Evolutionary conservation across 2,888 invertebrate species (phyloP), one percentile per base, ranked within the genome.

Genomic region (Melanophora roralis): DNA sequence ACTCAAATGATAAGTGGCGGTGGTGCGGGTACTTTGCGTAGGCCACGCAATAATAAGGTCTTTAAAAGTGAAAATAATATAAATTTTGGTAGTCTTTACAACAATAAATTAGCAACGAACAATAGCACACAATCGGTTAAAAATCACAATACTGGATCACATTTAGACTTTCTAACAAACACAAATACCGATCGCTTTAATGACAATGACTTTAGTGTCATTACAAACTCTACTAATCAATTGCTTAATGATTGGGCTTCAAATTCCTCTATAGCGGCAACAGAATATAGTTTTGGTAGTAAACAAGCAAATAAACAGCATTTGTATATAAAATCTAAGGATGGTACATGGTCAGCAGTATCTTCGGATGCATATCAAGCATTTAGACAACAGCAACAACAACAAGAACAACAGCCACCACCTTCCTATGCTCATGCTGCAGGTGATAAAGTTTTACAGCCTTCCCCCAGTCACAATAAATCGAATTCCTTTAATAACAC

Each of bases 61-160:
- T 89, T 87, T 85, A 89, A 88, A 85, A 89, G 90, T 84, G 90
- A 90, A 83, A 89, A 89, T 80, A 89, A 90, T 72, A 89, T 89
- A 34, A 87, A 86, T 80, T 85, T 86, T 75, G 84, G 84, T 60
- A 83, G 83, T 67, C 83, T 49, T 59, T 81, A 75, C 60, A 79
- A 75, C 53, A 83, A 74, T 71, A 64, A 73, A 72, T 1, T 36
- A 9, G 62, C 59, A 60, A 40, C 69, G 23, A 81, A 71, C 38
- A 62, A 57, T 38, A 19, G 19, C 6, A 49, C 47, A 23, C 43
- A 64, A 51, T 60, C 72, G 40, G 7, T 75, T 23, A 60, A 71
- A 75, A 68, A 59, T 59, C 49, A 76, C 1, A 19, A 36, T 19
- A 60, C 60, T n/a, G 67, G 81, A 7, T 75, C 83, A 0, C 84